Conservation (phyloP, 2,888 invertebrate species). For the Volucella zonaria region DNA sequence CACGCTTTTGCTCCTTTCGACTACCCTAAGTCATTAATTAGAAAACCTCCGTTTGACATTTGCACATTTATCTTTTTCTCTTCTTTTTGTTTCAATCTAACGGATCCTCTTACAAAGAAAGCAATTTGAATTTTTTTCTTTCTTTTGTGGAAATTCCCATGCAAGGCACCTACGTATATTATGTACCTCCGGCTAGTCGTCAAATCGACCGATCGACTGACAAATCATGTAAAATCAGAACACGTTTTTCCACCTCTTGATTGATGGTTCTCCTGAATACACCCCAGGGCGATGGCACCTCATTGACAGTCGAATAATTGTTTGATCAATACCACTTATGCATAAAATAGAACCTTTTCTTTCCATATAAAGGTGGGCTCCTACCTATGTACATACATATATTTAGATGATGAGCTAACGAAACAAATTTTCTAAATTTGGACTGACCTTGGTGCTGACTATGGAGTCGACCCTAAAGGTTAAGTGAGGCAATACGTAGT, state of each 20-base stretch:
- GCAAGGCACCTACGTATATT: background rate
- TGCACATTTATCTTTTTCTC: no score
- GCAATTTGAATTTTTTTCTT: no score
- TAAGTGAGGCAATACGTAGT: background rate
- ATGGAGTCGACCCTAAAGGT: background rate
- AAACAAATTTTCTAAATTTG: constrained; percentile 41
- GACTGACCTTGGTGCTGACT: constrained; percentile 42
- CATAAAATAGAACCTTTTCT: constrained; percentile 24
- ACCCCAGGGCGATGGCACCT: constrained; percentile 50
- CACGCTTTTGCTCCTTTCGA: no score
- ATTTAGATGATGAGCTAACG: constrained; percentile 58
- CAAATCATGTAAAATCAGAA: constrained; percentile 33
- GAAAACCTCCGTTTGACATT: no score
- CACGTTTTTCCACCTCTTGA: constrained; percentile 54
- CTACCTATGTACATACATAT: constrained; percentile 26
- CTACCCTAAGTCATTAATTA: no score
- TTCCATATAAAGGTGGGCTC: constrained; percentile 2
- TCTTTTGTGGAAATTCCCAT: background rate
- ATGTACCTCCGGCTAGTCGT: background rate
- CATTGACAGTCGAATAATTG: constrained; percentile 56
- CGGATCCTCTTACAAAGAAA: no score
- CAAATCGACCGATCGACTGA: constrained; percentile 28
- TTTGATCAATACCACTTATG: constrained; percentile 58
- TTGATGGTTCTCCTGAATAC: constrained; percentile 42
- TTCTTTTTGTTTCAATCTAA: no score